A percentile compares a stretch with the other conserved stretches of the same genome.
Conservation (phyloP, 2,888 invertebrate genomes). For the Palloptera scutellata region DNA sequence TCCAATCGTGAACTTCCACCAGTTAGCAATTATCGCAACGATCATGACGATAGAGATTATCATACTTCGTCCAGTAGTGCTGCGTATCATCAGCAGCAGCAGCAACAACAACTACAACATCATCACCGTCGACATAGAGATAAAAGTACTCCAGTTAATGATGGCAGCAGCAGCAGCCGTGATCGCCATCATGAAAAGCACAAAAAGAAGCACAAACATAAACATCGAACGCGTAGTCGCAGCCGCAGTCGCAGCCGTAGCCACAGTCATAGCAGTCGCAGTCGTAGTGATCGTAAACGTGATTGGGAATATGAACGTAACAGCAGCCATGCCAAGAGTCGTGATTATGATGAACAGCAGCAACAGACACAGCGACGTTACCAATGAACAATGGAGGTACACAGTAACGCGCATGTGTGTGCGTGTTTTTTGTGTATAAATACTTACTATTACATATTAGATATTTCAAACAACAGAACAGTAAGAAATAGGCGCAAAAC, state of each 20-base stretch:
- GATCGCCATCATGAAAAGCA: slow-evolving; percentile 56
- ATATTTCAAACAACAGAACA: no score
- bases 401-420: no score
- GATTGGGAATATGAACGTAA: slow-evolving; percentile 32
- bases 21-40: slow-evolving; percentile 51
- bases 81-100: slow-evolving; percentile 29
- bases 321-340: slow-evolving; percentile 37
- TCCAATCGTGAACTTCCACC: slow-evolving; percentile 26
- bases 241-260: slow-evolving; percentile 53
- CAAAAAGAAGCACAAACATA: slow-evolving; percentile 61
- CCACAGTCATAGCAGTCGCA: slow-evolving; percentile 50
- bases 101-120: slow-evolving; percentile 41
- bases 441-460: no score
- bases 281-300: slow-evolving; percentile 39
- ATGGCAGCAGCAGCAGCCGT: slow-evolving; percentile 46
- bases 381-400: slow-evolving; percentile 41
- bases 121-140: slow-evolving; percentile 49
- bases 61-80: slow-evolving; percentile 38
- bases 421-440: no score
- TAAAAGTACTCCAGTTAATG: slow-evolving; percentile 43
- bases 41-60: slow-evolving; percentile 58
- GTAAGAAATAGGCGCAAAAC: no score
- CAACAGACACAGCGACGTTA: slow-evolving; percentile 49
- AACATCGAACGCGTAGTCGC: slow-evolving; percentile 56
- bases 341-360: slow-evolving; percentile 36